Base-by-base conservation (phyloP, 2,797 vertebrate species). In the Takifugu rubripes region DNA sequence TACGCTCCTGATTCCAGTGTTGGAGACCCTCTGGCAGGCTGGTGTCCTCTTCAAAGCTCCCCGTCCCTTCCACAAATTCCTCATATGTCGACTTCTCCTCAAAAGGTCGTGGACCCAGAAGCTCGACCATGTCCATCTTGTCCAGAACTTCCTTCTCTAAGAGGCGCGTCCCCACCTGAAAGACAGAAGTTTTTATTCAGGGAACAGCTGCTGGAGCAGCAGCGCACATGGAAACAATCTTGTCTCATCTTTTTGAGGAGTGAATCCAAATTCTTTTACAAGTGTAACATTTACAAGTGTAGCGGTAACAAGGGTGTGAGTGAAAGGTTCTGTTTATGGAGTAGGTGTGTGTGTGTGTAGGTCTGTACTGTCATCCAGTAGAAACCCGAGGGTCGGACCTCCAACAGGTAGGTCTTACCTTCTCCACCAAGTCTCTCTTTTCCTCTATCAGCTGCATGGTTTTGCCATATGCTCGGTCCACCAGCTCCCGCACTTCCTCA, bases 1-100 rank as follows among this genome's bases (percentile, higher is more conserved):
- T 74, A 21, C 16, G 52, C 66, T 88, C 88, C 52, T 63, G 52
- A 70, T 92, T 91, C 92, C 93, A 93, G 83, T 91, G 87, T 52
- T 78, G 78, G 55, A 92, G 83, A 1, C 93, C 92, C 45, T 89
- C 81, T 0, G 93, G 91, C 45, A 94, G 85, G 27, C 84, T 86
- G 0, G 81, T 91, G 81, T 94, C 91, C 81, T 94, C 93, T 66
- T 93, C 92, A 3, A 93, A 89, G 79, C 93, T 89, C 0, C 93
- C 89, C 0, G 90, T 92, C 0, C 91, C 92, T 59, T 93, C 92
- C 42, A 94, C 92, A 59, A 91, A 92, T 16, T 93, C 92, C 83
- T 93, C 90, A 5, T 91, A 93, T 0, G 92, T 89, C 0, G 92
- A 89, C 74, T 90, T 92, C 84, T 93, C 92, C 2, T 77, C 49